Evolutionary conservation across 2,888 invertebrate species (phyloP).

Genomic region (Drosophila setosimentum): DNA sequence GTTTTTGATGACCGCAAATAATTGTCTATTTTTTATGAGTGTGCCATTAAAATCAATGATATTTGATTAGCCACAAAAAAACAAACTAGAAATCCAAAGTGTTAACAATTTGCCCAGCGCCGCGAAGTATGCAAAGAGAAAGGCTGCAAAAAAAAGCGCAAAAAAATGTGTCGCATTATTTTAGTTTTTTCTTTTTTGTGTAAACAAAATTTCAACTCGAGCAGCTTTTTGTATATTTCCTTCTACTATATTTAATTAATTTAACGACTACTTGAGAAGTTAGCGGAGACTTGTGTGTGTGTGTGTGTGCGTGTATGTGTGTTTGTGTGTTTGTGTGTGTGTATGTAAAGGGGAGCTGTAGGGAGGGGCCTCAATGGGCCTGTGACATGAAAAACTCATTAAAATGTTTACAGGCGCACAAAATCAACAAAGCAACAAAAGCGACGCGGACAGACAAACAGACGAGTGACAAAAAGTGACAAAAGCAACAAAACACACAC

Average conservation of each 20-base stretch:
- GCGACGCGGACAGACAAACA: constrained; percentile 48
- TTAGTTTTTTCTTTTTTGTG: constrained; percentile 21
- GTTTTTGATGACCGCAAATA: constrained; percentile 64
- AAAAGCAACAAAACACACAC: constrained; percentile 25
- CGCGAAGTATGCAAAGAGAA: constrained; percentile 45
- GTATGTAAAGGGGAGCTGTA: constrained; percentile 6
- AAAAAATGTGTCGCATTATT: constrained; percentile 36
- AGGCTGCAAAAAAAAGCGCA: not conserved
- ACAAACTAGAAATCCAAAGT: not conserved
- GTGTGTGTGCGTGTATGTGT: not conserved
- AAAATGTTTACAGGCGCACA: constrained; percentile 81
- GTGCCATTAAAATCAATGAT: constrained; percentile 50
- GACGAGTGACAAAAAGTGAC: constrained; percentile 31
- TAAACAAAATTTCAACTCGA: constrained; percentile 60
- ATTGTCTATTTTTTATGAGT: constrained; percentile 64
- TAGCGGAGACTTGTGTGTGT: constrained; percentile 54
- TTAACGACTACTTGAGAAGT: constrained; percentile 83
- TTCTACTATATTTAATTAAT: constrained; percentile 81
- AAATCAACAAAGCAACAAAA: constrained; percentile 70
- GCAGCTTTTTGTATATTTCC: constrained; percentile 50
- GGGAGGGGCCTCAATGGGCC: constrained; percentile 45
- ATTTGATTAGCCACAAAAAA: constrained; percentile 43
- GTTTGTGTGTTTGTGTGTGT: constrained; percentile 10
- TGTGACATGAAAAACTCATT: constrained; percentile 81
- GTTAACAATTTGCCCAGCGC: constrained; percentile 16